phyloP scores from a whole-genome alignment of 2,797 vertebrate species.

The Hapalemur alaotrensis region DNA sequence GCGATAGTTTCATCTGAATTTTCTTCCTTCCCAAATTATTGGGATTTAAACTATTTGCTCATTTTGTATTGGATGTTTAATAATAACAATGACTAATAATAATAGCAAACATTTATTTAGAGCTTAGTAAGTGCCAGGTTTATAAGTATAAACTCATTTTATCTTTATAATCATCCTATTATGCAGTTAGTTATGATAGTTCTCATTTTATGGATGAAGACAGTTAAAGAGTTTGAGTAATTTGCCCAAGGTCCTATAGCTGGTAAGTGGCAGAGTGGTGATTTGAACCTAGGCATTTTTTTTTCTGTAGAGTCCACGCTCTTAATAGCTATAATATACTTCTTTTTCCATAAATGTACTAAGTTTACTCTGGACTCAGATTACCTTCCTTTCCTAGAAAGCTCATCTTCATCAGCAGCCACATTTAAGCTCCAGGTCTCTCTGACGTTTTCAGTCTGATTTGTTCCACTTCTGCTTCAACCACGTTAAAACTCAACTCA shows the following conservation, averaged over 20 bases:
- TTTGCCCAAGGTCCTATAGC: background rate
- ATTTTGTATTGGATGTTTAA: background rate
- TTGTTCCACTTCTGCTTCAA: background rate
- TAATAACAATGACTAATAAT: background rate
- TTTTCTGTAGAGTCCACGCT: background rate
- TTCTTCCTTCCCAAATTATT: background rate
- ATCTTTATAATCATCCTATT: background rate
- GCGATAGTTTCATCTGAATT: background rate
- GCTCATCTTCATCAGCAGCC: background rate
- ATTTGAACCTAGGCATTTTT: background rate
- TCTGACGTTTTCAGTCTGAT: background rate
- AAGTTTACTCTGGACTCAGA: background rate
- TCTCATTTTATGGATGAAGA: background rate
- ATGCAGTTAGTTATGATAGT: background rate
- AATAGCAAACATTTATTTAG: background rate
- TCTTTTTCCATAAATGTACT: background rate
- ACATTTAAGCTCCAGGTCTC: background rate
- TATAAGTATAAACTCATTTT: background rate
- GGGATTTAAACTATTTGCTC: background rate
- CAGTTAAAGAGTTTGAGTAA: background rate
- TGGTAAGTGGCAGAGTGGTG: background rate
- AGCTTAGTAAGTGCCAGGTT: background rate
- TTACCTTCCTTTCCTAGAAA: background rate
- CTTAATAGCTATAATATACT: background rate
- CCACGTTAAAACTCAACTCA: background rate